Evolutionary conservation across 2,113 vertebrate genomes (phyloP), one percentile per base, ranked within the genome.

Genomic region (Anser cygnoides): DNA sequence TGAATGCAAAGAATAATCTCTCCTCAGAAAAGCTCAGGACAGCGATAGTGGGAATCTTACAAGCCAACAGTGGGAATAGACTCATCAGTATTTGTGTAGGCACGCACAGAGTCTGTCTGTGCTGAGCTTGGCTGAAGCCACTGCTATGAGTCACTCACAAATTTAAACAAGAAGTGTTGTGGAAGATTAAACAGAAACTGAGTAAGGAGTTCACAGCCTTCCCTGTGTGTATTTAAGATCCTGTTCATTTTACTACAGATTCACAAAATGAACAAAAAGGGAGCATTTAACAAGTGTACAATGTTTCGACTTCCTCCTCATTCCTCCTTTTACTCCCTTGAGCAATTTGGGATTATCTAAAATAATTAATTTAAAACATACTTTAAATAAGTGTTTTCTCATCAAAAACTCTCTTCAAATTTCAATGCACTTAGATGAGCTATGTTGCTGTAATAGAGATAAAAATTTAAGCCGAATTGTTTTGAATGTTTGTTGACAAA

Each of bases 71-170:
- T 93, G 96, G 89, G 92, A 96, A 94, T 29, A 73, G 43, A 66
- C 61, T 79, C 78, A 92, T 93, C 68, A 89, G 87, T 73, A 87
- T 85, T 85, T 92, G 83, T 71, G 44, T 29, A 70, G 83, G 74
- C 94, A 89, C 2, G 39, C 72, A 65, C 66, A 83, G 62, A n/a
- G 66, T 80, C 59, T 96, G 77, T 87, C 88, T 96, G 59, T 76
- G 84, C 93, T 97, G 93, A 89, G 92, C n/a, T 91, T 95, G 93
- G 92, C 96, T 96, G 84, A 92, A 93, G 90, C 77, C 52, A 54
- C 76, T 57, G 52, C 77, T 84, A 61, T 94, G 94, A 95, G 85
- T 91, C 88, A 96, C 71, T 87, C 73, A 68, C 70, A 92, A 81
- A 93, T 92, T 94, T 84, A 95, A 93, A 88, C 91, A 94, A 92